Conservation (phyloP, 2,797 vertebrate genomes). For the Labroides dimidiatus region DNA sequence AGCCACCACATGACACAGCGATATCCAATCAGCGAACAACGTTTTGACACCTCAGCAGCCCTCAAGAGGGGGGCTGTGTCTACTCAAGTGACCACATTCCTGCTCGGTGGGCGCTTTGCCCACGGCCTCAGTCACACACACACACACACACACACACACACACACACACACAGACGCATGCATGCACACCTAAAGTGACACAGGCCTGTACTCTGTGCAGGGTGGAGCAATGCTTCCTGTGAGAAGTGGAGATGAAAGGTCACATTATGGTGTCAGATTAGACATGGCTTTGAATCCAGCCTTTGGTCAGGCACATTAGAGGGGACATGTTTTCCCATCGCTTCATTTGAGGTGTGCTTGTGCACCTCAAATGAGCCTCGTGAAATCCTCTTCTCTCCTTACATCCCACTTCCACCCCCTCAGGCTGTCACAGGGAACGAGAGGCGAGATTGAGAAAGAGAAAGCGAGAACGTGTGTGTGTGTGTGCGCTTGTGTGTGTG, state of each 20-base stretch:
- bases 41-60: slow-evolving; percentile 78
- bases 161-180: slow-evolving; percentile 41
- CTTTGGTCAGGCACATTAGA: slow-evolving; percentile 71
- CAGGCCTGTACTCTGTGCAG: slow-evolving; percentile 40
- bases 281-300: slow-evolving; percentile 63
- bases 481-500: slow-evolving; percentile 4
- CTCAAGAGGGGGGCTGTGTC: slow-evolving; percentile 54
- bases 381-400: slow-evolving; percentile 74
- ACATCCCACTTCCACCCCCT: slow-evolving; percentile 75
- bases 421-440: slow-evolving; percentile 65
- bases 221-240: slow-evolving; percentile 65
- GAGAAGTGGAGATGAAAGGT: slow-evolving; percentile 75
- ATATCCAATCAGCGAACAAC: slow-evolving; percentile 72
- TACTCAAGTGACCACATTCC: slow-evolving; percentile 74
- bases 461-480: slow-evolving; percentile 17
- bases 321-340: slow-evolving; percentile 68
- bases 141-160: slow-evolving; percentile 43
- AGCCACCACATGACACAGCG: slow-evolving; percentile 67
- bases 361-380: slow-evolving; percentile 53
- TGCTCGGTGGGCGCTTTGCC: slow-evolving; percentile 43
- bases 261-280: slow-evolving; percentile 73
- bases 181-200: slow-evolving; percentile 27
- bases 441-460: slow-evolving; percentile 57
- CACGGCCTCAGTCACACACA: slow-evolving; percentile 24
- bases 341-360: slow-evolving; percentile 77